Base-by-base conservation (phyloP, 2,888 invertebrate species). In the Tenthredo livida region DNA sequence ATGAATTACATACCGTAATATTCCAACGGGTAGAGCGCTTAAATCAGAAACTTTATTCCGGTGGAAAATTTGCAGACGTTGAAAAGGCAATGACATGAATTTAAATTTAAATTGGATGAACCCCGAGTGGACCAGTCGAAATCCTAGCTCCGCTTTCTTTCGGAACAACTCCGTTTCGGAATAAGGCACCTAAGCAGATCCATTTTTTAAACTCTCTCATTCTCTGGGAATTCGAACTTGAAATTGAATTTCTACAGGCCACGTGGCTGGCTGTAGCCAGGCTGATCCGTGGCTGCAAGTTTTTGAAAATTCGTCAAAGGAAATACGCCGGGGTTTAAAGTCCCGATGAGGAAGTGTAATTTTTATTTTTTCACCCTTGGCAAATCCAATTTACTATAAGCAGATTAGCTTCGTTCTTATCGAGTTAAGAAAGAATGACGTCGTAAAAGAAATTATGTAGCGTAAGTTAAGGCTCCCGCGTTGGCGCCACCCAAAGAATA, bases 381-480 rank as follows among this genome's bases (percentile, higher is more conserved):
- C 47, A 70, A 85, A 82, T 67, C 80, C 85, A 85, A 85, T 85
- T 85, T 85, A 58, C 80, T 70, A 54, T 67, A 78, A 85, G 80
- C 78, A 82, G 85, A 85, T 85, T 85, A 85, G 80, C 80, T 80
- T 70, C 85, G 85, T 85, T 85, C 70, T 85, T 85, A 85, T 85
- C 77, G 85, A 58, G 72, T 85, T 85, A 54, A 33, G 40, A 70
- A 85, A 85, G 85, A 80, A 85, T 80, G 85, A 85, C 70, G 85
- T 82, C 85, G 85, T 85, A 85, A 85, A 85, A 21, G 43, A 78
- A 85, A 85, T 82, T 82, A 85, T 82, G 70, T 82, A 85, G 67
- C 85, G 70, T 78, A 78, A 85, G 67, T 85, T 54, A 80, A 82
- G 70, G 80, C 61, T 78, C 77, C 84, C 61, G 61, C 40, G 37